phyloP scores from a whole-genome alignment of 2,888 invertebrate species.

The Linnaemya vulpina region DNA sequence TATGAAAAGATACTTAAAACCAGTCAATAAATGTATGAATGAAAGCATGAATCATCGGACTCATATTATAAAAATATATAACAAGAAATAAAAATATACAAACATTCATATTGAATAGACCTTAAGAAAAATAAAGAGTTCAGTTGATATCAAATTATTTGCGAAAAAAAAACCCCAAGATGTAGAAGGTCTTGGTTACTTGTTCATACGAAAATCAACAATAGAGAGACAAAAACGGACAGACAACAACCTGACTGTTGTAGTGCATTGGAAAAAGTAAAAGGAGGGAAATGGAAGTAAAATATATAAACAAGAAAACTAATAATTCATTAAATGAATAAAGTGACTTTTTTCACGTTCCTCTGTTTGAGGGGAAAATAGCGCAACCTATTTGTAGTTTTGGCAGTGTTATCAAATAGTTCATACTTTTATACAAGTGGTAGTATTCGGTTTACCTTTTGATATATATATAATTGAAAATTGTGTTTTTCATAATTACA shows the following conservation, averaged over 20 bases:
- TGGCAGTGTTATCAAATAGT: no score
- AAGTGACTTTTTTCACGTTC: no score
- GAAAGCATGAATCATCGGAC: slow-evolving; percentile 63
- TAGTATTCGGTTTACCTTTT: no score
- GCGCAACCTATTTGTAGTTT: no score
- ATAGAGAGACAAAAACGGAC: slow-evolving; percentile 5
- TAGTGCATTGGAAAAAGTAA: slow-evolving; percentile 39
- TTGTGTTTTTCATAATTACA: no score
- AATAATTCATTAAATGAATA: slow-evolving; percentile 28
- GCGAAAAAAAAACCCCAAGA: slow-evolving; percentile 55
- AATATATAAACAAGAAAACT: slow-evolving; percentile 21
- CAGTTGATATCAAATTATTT: slow-evolving; percentile 52
- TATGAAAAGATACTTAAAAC: slow-evolving; percentile 34
- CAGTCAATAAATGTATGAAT: slow-evolving; percentile 48
- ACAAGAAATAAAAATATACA: slow-evolving; percentile 17
- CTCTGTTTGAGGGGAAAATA: no score
- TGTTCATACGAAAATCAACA: slow-evolving; percentile 56
- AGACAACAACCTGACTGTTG: slow-evolving; percentile 37
- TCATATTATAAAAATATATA: slow-evolving; percentile 10
- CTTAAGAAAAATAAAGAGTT: slow-evolving; percentile 40
- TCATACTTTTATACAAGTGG: no score
- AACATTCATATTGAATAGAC: slow-evolving; percentile 28
- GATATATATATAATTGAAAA: no score
- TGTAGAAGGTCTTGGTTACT: slow-evolving; percentile 60
- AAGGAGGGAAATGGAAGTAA: slow-evolving; percentile 26